A percentile compares a stretch with the other conserved stretches of the same genome.
These are phyloP conservation scores for Pasiphila rectangulata DNA, from an alignment of 2,888 invertebrate genomes.

Conservation along the genomic window DNA sequence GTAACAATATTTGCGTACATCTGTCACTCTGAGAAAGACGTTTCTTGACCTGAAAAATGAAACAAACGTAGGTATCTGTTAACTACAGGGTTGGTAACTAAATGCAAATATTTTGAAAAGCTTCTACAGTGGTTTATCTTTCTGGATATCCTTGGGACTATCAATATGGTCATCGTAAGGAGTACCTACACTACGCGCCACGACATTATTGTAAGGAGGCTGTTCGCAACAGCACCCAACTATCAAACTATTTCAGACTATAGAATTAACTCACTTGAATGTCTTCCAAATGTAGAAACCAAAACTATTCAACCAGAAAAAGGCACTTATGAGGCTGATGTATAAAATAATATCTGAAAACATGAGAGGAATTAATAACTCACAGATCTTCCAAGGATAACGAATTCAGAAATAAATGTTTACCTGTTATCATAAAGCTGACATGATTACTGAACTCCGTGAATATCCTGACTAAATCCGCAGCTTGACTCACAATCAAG, in stretches of 20 bases:
- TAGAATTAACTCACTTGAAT: conserved; percentile 82
- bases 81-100: too few species aligned
- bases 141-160: too few species aligned
- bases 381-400: background rate
- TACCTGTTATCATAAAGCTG: conserved; percentile 90
- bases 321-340: conserved; percentile 88
- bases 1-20: conserved; percentile 92
- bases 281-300: conserved; percentile 95
- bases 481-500: conserved; percentile 87
- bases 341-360: conserved; percentile 88
- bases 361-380: background rate
- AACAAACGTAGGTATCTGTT: too few species aligned
- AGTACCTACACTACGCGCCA: too few species aligned
- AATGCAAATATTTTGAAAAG: too few species aligned
- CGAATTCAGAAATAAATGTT: background rate
- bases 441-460: conserved; percentile 90
- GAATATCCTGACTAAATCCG: conserved; percentile 88
- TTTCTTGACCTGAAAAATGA: conserved; percentile 84
- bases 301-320: conserved; percentile 92
- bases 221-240: too few species aligned
- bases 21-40: conserved; percentile 91
- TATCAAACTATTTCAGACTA: too few species aligned
- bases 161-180: too few species aligned
- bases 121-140: too few species aligned
- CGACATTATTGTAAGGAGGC: too few species aligned